A percentile compares a stretch with the other conserved stretches of the same genome.
Conservation (phyloP, 2,888 invertebrate genomes). For the Pinctada fucata region DNA sequence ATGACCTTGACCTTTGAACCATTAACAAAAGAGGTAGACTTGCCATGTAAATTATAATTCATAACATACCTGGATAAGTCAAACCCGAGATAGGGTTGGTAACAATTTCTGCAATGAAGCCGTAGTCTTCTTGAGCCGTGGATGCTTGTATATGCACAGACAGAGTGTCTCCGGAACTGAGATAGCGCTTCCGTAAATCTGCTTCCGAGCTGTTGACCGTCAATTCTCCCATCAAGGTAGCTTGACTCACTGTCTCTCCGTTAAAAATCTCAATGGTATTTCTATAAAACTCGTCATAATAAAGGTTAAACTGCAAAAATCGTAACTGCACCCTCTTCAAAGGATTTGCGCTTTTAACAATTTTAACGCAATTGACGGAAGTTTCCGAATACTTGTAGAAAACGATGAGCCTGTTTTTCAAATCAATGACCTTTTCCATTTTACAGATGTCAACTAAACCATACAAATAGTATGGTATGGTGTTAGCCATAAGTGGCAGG, state of each 20-base stretch:
- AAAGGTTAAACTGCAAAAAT: slow-evolving; percentile 74
- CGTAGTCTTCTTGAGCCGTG: slow-evolving; percentile 92
- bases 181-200: slow-evolving; percentile 58
- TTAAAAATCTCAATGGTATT: slow-evolving; percentile 91
- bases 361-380: slow-evolving; percentile 97
- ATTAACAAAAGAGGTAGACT: too few relatives aligned
- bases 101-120: slow-evolving; percentile 97
- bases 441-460: slow-evolving; percentile 98
- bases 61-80: slow-evolving; percentile 68
- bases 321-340: slow-evolving; percentile 92
- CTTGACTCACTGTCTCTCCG: slow-evolving; percentile 89
- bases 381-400: slow-evolving; percentile 98
- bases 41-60: too few relatives aligned
- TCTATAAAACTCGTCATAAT: slow-evolving; percentile 79
- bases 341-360: slow-evolving; percentile 88
- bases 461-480: slow-evolving; percentile 92
- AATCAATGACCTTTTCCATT: slow-evolving; percentile 91
- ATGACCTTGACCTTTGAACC: too few relatives aligned
- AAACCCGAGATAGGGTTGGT: slow-evolving; percentile 84
- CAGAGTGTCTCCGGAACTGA: slow-evolving; percentile 77
- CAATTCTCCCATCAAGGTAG: slow-evolving; percentile 55
- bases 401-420: slow-evolving; percentile 92
- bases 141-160: slow-evolving; percentile 95
- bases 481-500: slow-evolving; percentile 85
- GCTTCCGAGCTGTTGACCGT: slow-evolving; percentile 59